A percentile compares a stretch with the other conserved stretches of the same genome.
phyloP scores from a whole-genome alignment of 2,797 vertebrate species.

The Iguana delicatissima region DNA sequence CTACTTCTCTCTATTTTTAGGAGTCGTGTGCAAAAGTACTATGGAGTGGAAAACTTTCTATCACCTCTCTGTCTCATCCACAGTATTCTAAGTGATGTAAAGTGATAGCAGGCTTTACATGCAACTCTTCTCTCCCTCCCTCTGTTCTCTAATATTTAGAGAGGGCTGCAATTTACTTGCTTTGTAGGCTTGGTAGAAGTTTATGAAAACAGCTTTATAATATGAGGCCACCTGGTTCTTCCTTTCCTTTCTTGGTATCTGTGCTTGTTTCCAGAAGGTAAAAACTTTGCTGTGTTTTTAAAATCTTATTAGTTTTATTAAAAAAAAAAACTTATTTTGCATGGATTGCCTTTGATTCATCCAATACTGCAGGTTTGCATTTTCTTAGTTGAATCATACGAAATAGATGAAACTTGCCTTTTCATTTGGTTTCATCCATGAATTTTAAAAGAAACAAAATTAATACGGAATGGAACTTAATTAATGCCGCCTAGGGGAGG shows the following conservation, averaged over 20 bases:
- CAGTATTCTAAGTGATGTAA: slow-evolving; percentile 51
- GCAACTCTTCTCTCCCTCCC: neutral
- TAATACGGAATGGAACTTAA: no score
- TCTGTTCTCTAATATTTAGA: neutral
- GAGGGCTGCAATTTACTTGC: slow-evolving; percentile 9
- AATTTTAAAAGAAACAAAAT: neutral
- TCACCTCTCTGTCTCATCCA: slow-evolving; percentile 59
- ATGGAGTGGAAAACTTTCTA: slow-evolving; percentile 80
- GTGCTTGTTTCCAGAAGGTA: slow-evolving; percentile 58
- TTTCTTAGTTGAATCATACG: neutral
- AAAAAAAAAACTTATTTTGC: neutral
- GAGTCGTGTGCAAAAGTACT: slow-evolving; percentile 68
- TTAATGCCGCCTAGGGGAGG: neutral
- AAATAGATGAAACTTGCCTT: neutral
- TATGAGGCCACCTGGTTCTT: slow-evolving; percentile 11
- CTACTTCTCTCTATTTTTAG: slow-evolving; percentile 80
- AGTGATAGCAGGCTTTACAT: slow-evolving; percentile 60
- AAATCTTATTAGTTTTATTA: neutral
- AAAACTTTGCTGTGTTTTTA: slow-evolving; percentile 26
- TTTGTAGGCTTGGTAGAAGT: neutral
- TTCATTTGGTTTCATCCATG: neutral
- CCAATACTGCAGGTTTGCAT: neutral
- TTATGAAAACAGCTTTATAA: slow-evolving; percentile 26
- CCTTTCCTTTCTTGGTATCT: neutral
- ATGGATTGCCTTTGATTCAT: neutral